A percentile compares a stretch with the other conserved stretches of the same genome.
Evolutionary conservation across 2,888 invertebrate genomes (phyloP).

Genomic region (Thera obeliscata): DNA sequence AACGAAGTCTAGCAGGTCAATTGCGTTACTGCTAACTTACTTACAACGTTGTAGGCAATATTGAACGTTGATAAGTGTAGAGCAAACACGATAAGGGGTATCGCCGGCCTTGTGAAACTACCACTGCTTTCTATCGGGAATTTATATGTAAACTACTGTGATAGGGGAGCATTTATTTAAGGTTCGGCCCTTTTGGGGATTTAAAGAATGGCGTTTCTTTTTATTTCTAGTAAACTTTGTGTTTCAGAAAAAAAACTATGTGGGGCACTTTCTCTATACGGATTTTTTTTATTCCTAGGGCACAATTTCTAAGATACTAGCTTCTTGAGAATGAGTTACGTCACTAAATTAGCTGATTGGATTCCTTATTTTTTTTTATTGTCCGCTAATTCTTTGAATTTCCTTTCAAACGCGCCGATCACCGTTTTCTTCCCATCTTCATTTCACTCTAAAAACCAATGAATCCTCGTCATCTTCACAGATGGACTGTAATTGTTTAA

Average conservation of each 20-base stretch:
- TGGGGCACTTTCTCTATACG: too few relatives aligned
- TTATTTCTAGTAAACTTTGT: background rate
- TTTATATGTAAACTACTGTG: slow-evolving; percentile 27
- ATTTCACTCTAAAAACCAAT: too few relatives aligned
- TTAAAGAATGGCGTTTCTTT: background rate
- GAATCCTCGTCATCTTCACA: too few relatives aligned
- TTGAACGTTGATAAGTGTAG: slow-evolving; percentile 56
- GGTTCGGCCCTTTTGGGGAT: slow-evolving; percentile 16
- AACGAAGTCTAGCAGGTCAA: background rate
- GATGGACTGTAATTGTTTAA: too few relatives aligned
- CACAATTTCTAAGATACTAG: too few relatives aligned
- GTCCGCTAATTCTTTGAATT: too few relatives aligned
- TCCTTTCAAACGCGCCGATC: too few relatives aligned
- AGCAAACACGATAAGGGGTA: slow-evolving; percentile 61
- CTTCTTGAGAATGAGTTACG: too few relatives aligned
- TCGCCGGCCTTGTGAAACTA: slow-evolving; percentile 40
- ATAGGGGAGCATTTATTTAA: slow-evolving; percentile 25
- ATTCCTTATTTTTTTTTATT: too few relatives aligned
- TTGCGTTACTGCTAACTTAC: slow-evolving; percentile 27
- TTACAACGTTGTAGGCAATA: slow-evolving; percentile 38
- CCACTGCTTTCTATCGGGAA: slow-evolving; percentile 28
- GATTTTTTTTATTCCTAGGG: too few relatives aligned
- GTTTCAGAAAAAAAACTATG: background rate
- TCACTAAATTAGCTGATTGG: too few relatives aligned
- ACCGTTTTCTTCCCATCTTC: too few relatives aligned